Evolutionary conservation across 2,797 vertebrate genomes (phyloP).

Genomic region (Chelon auratus): DNA sequence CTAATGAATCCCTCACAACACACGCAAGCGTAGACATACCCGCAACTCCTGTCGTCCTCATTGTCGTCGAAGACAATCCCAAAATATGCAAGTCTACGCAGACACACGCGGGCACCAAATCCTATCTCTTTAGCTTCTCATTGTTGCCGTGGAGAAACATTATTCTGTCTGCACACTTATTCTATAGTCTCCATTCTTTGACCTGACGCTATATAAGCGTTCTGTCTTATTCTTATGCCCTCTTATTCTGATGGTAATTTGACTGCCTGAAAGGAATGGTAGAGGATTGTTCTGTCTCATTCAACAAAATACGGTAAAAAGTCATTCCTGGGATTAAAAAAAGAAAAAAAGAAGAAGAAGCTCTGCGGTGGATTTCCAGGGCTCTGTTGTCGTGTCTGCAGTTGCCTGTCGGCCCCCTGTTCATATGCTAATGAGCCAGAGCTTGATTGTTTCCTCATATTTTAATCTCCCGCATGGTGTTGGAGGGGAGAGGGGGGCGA

Average conservation of each 20-base stretch:
- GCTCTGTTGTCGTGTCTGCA: slow-evolving; percentile 74
- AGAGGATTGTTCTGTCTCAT: slow-evolving; percentile 79
- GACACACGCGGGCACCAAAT: slow-evolving; percentile 37
- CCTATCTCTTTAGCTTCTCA: slow-evolving; percentile 70
- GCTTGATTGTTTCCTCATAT: slow-evolving; percentile 88
- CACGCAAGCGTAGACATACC: slow-evolving; percentile 15
- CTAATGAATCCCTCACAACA: slow-evolving; percentile 43
- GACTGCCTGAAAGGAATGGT: slow-evolving; percentile 78
- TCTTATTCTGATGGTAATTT: slow-evolving; percentile 87
- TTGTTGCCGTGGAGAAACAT: slow-evolving; percentile 81
- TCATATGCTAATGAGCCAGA: slow-evolving; percentile 85
- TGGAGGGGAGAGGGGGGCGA: slow-evolving; percentile 42
- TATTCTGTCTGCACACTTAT: slow-evolving; percentile 78
- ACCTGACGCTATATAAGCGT: slow-evolving; percentile 80
- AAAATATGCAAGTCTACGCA: slow-evolving; percentile 16
- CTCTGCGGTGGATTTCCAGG: slow-evolving; percentile 77
- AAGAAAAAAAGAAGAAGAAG: slow-evolving; percentile 35
- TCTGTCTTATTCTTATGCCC: slow-evolving; percentile 71
- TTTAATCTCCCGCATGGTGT: slow-evolving; percentile 81
- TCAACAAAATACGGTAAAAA: slow-evolving; percentile 84
- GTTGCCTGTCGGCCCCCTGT: slow-evolving; percentile 75
- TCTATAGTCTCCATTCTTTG: slow-evolving; percentile 80
- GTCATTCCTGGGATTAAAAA: slow-evolving; percentile 84
- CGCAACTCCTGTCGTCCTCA: slow-evolving; percentile 38
- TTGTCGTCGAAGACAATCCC: slow-evolving; percentile 52